Evolutionary conservation across 2,888 invertebrate genomes (phyloP), one percentile per base, ranked within the genome.

Genomic region (Diadegma fenestrale): DNA sequence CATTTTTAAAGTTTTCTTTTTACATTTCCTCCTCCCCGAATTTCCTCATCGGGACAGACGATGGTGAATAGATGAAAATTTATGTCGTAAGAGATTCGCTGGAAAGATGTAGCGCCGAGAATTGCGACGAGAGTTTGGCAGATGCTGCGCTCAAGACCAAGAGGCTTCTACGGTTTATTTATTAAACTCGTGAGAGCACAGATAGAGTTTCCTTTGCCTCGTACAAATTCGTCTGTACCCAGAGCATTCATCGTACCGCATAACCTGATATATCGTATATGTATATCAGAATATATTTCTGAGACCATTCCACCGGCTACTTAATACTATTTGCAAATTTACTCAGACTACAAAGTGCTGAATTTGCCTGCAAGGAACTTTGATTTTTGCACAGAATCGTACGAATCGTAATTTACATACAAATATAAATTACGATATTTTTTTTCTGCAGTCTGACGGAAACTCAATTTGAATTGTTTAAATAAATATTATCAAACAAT

Each of bases 161-260:
- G 78, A 71, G 79, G 58, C 45, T 68, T 45, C 12, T 48, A 22
- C 69, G 45, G 82, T 85, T 85, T 85, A 82, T 85, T 85, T 85
- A 79, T 79, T 64, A 79, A 75, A 69, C 78, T 75, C 85, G 73
- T 48, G 69, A 75, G 75, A 81, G 85, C 77, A 43, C 48, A 61
- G n/a, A 68, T 26, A 58, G 26, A 58, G 58, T 58, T 58, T 12
- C 22, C 22, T 14, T 43, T 37, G 75, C 69, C 66, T 61, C 76
- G 76, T 71, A 45, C 68, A 41, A 68, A 73, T 77, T 84, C 68
- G 63, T 71, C 43, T 63, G 54, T 22, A 68, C 22, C 30, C 45
- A 17, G 19, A 41, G 37, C 51, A 19, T 61, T 43, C 64, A 54
- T 45, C 63, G 64, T 43, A 66, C 33, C 43, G 43, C 71, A 71